Conservation (phyloP, 2,113 vertebrate species). For the Pterocles burchelli region DNA sequence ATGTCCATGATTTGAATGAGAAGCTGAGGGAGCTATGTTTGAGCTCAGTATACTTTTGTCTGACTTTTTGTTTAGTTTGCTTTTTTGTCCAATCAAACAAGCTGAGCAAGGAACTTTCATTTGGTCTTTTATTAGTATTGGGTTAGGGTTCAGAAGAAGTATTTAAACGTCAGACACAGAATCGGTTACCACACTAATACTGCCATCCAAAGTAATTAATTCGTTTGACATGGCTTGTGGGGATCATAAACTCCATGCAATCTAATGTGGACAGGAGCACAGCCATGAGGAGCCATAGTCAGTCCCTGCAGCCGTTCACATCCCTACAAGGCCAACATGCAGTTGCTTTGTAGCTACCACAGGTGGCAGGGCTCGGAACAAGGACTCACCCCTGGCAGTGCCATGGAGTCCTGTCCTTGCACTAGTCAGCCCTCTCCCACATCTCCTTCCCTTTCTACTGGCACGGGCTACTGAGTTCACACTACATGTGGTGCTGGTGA, state of each 20-base stretch:
- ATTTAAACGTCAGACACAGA: background rate
- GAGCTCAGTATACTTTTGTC: background rate
- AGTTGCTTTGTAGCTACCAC: background rate
- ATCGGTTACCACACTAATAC: background rate
- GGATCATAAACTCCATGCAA: background rate
- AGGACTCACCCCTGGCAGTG: background rate
- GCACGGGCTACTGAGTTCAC: background rate
- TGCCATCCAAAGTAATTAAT: background rate
- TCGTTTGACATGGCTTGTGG: background rate
- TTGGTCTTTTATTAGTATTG: background rate
- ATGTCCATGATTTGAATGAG: background rate
- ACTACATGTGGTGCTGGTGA: rapidly evolving
- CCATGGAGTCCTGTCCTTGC: background rate
- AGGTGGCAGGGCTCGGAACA: background rate
- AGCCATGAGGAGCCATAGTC: background rate
- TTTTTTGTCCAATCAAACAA: background rate
- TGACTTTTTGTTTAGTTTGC: background rate
- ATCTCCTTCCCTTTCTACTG: background rate
- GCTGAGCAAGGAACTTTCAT: background rate
- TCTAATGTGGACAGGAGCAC: background rate
- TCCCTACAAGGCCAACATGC: too few relatives aligned
- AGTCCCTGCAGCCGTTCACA: background rate
- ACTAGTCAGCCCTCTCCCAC: background rate
- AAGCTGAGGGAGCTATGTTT: background rate
- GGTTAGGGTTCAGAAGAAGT: background rate